Conservation (phyloP, 2,888 invertebrate genomes). For the Trissolcus japonicus region DNA sequence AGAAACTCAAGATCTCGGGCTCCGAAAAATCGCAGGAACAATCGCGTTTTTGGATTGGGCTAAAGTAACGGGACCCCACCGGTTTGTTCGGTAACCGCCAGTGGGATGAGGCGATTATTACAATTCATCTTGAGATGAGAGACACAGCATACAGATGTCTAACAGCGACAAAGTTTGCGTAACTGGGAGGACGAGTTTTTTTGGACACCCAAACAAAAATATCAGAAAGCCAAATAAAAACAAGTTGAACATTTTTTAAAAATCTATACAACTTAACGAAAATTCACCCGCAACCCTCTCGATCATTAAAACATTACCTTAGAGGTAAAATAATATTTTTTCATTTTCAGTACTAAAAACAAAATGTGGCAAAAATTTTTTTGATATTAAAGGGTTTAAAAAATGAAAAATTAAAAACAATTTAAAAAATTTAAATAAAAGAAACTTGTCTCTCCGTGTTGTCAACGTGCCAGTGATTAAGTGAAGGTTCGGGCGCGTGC, state of each 20-base stretch:
- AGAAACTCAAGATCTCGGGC: slow-evolving; percentile 4
- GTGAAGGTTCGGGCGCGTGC: slow-evolving; percentile 33
- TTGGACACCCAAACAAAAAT: slow-evolving; percentile 44
- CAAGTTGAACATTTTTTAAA: not conserved
- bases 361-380: too few species aligned
- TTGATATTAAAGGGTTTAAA: too few species aligned
- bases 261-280: too few species aligned
- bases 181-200: slow-evolving; percentile 65
- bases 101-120: slow-evolving; percentile 35
- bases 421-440: too few species aligned
- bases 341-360: too few species aligned
- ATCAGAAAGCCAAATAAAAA: slow-evolving; percentile 38
- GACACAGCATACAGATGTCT: slow-evolving; percentile 45
- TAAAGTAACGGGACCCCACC: not conserved
- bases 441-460: slow-evolving; percentile 9
- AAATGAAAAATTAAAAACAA: too few species aligned
- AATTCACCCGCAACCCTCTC: too few species aligned
- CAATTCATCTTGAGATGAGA: slow-evolving; percentile 34
- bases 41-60: too few species aligned
- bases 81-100: slow-evolving; percentile 18
- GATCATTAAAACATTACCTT: too few species aligned
- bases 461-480: slow-evolving; percentile 37
- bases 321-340: too few species aligned
- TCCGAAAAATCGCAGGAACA: not conserved
- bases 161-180: slow-evolving; percentile 59